phyloP scores from a whole-genome alignment of 30 jellyfish, hydroid and myxozoan genomes.

The Pelagia noctiluca region DNA sequence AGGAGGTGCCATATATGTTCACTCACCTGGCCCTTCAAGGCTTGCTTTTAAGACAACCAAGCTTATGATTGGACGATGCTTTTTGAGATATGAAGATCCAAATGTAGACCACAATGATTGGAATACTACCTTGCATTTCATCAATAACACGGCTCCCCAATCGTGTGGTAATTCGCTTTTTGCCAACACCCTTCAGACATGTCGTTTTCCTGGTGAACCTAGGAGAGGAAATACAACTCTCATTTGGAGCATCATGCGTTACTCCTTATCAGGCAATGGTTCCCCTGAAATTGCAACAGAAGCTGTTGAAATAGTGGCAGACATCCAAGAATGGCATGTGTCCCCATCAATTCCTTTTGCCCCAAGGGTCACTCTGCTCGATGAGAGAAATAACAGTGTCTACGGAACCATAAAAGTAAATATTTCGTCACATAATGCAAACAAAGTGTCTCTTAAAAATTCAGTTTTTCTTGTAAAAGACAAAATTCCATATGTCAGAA shows the following conservation, averaged over 20 bases:
- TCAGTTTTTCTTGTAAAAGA: conserved; percentile 64
- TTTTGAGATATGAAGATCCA: conserved; percentile 58
- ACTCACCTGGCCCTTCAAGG: conserved; percentile 69
- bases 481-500: conserved; percentile 45
- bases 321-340: conserved; percentile 59
- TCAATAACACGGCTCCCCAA: conserved; percentile 82
- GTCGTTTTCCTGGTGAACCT: conserved; percentile 68
- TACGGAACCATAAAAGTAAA: conserved; percentile 62
- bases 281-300: conserved; percentile 79
- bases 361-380: conserved; percentile 59
- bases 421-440: conserved; percentile 17
- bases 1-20: conserved; percentile 85
- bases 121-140: conserved; percentile 61
- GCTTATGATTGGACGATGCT: conserved; percentile 61
- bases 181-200: conserved; percentile 79
- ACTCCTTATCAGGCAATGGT: conserved; percentile 17
- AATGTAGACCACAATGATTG: conserved; percentile 58
- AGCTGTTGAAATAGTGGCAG: conserved; percentile 45
- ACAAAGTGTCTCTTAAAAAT: conserved; percentile 63
- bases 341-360: conserved; percentile 76
- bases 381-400: conserved; percentile 80
- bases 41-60: conserved; percentile 77
- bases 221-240: conserved; percentile 60
- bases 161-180: conserved; percentile 78
- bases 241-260: conserved; percentile 50